These are phyloP conservation scores for Caloenas nicobarica DNA, from an alignment of 2,113 vertebrate species.

Conservation along the genomic window DNA sequence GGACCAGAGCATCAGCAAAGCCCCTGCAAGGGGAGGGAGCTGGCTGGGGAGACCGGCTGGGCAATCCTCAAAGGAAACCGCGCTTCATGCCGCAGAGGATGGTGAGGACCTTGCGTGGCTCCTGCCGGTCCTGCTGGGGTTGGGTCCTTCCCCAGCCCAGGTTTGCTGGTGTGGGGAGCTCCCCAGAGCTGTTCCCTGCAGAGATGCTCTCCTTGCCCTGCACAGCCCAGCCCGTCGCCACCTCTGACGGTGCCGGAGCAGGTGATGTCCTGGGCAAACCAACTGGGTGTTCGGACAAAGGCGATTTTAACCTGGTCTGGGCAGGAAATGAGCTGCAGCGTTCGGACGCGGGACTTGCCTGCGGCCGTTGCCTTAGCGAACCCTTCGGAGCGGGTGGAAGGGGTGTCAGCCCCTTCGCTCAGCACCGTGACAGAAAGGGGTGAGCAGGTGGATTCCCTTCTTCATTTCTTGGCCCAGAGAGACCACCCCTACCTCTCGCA, in stretches of 20 bases:
- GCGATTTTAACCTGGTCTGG: background rate
- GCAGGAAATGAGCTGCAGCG: background rate
- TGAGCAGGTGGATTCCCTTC: background rate
- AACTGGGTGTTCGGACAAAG: accelerated
- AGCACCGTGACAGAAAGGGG: background rate
- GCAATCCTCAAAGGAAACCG: background rate
- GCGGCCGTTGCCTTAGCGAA: background rate
- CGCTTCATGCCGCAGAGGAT: background rate
- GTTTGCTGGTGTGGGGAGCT: accelerated
- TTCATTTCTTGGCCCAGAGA: background rate
- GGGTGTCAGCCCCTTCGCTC: background rate
- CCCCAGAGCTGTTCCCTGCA: no score
- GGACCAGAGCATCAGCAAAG: background rate
- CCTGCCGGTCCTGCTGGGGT: background rate
- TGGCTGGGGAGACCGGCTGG: background rate
- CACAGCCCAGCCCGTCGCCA: accelerated
- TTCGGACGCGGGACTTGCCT: background rate
- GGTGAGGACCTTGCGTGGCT: background rate
- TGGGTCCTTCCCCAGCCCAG: background rate
- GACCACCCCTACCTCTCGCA: background rate
- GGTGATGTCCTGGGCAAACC: background rate
- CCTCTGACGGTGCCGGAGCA: background rate
- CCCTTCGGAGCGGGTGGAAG: background rate
- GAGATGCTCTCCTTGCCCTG: background rate
- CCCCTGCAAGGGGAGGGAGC: background rate